A percentile compares a stretch with the other conserved stretches of the same genome.
These are phyloP conservation scores for Cavia porcellus DNA, from an alignment of 2,113 vertebrate genomes.

Conservation along the genomic window DNA sequence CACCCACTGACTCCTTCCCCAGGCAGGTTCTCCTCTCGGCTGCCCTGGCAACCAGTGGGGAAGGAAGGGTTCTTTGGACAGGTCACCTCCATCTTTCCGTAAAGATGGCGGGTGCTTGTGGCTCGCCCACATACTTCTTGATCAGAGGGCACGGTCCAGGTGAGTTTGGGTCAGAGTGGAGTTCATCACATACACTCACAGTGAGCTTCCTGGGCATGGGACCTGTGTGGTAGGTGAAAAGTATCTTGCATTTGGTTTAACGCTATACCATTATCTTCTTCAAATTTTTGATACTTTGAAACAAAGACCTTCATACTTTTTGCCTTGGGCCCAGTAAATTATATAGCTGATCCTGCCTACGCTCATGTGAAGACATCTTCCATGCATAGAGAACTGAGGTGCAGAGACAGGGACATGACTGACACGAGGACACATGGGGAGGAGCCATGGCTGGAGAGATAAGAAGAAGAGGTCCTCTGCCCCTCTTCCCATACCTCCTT, in stretches of 20 bases:
- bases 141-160: neutral
- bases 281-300: neutral
- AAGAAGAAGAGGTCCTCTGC: neutral
- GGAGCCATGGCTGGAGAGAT: neutral
- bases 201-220: neutral
- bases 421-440: neutral
- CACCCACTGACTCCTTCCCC: neutral
- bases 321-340: neutral
- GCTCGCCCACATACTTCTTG: neutral
- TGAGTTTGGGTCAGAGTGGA: neutral
- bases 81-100: neutral
- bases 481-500: neutral
- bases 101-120: too few species aligned
- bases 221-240: neutral
- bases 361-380: neutral
- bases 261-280: neutral
- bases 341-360: neutral
- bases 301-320: neutral
- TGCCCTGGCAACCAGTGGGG: neutral
- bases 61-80: neutral
- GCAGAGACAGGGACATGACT: neutral
- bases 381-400: neutral
- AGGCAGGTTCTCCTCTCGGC: neutral
- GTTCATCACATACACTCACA: neutral
- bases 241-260: neutral